These are phyloP conservation scores for Gasterosteus aculeatus DNA, from an alignment of 2,113 vertebrate species.

Conservation along the genomic window DNA sequence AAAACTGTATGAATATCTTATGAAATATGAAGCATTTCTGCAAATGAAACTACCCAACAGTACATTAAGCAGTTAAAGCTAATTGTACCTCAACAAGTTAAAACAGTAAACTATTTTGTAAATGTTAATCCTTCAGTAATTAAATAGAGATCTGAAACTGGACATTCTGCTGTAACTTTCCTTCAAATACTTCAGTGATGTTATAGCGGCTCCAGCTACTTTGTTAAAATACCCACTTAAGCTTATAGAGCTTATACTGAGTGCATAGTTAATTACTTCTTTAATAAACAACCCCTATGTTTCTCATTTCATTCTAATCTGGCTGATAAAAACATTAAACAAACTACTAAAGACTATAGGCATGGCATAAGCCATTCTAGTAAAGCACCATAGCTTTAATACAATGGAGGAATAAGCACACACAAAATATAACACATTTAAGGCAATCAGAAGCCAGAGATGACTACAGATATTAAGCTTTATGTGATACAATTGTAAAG, in stretches of 20 bases:
- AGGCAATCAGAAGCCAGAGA: too few relatives aligned
- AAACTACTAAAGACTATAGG: neutral
- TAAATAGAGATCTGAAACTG: neutral
- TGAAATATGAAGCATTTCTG: neutral
- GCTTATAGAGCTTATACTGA: neutral
- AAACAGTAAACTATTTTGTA: neutral
- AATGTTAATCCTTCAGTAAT: neutral
- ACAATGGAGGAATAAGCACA: neutral
- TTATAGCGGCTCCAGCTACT: neutral
- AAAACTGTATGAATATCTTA: neutral
- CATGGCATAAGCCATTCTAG: neutral
- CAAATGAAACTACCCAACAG: neutral
- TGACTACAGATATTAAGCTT: neutral
- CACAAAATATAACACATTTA: neutral
- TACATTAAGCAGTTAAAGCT: neutral
- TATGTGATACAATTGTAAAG: neutral
- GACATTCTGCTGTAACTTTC: neutral
- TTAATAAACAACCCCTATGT: neutral
- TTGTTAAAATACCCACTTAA: neutral
- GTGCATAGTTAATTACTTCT: neutral
- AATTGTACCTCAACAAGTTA: neutral
- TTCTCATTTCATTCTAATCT: neutral
- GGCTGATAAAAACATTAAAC: neutral
- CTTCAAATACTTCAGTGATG: neutral
- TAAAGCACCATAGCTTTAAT: neutral